Percentiles rank a stretch among this genome's conserved stretches.
Conservation (phyloP, 2,113 vertebrate genomes). For the Ictalurus furcatus region DNA sequence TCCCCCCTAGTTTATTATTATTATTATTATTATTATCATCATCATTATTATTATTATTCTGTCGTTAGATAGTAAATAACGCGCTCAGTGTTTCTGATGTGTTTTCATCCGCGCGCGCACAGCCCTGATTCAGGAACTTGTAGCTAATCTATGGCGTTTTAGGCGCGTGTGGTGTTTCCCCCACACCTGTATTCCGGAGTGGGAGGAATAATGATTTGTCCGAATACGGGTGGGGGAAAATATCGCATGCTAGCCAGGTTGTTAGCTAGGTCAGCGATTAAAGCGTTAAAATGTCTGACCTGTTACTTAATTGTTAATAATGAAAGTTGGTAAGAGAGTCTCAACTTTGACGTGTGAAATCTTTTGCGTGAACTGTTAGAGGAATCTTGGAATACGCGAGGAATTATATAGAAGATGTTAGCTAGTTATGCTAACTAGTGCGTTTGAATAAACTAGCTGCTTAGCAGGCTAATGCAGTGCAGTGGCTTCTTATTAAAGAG, state of each 20-base stretch:
- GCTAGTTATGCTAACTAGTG: background rate
- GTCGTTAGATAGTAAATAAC: too few relatives aligned
- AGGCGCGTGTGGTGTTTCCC: background rate
- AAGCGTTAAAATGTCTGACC: background rate
- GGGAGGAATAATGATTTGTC: background rate
- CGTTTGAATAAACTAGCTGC: background rate
- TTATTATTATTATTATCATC: background rate
- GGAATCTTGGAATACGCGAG: too few relatives aligned
- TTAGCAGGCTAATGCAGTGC: background rate
- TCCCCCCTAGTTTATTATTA: too few relatives aligned
- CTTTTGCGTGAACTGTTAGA: background rate
- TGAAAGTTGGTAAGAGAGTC: too few relatives aligned
- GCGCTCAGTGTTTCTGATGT: background rate
- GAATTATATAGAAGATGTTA: background rate
- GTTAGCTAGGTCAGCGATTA: background rate
- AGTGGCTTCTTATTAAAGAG: background rate
- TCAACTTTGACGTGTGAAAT: too few relatives aligned
- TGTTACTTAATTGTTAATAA: too few relatives aligned
- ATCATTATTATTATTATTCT: background rate
- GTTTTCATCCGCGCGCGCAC: background rate
- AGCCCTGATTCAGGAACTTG: background rate
- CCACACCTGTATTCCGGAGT: background rate
- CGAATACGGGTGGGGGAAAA: slow-evolving; percentile 5
- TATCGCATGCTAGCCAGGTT: background rate
- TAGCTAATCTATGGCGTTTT: background rate